phyloP scores from a whole-genome alignment of 2,888 invertebrate species.

The Diaprepes abbreviatus region DNA sequence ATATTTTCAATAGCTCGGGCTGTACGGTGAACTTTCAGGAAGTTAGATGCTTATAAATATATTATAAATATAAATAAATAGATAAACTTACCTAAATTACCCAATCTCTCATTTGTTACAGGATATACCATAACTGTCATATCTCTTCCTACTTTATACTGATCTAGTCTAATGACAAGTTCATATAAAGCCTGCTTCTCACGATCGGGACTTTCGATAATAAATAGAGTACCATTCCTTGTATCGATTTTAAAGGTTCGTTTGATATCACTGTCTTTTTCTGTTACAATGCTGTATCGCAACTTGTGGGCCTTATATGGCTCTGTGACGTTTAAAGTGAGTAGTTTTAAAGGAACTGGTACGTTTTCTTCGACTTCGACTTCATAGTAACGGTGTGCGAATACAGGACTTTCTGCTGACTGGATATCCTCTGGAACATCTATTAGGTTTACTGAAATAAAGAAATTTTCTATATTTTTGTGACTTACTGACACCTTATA shows the following conservation, averaged over 20 bases:
- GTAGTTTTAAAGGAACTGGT: slow-evolving; percentile 79
- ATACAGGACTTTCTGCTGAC: slow-evolving; percentile 63
- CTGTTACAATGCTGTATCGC: slow-evolving; percentile 75
- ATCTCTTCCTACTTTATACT: slow-evolving; percentile 74
- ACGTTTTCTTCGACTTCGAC: slow-evolving; percentile 87
- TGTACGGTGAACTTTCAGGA: too few species aligned
- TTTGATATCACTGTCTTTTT: slow-evolving; percentile 71
- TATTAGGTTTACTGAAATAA: slow-evolving; percentile 71
- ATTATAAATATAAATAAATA: too few species aligned
- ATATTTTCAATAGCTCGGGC: too few species aligned
- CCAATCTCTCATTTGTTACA: slow-evolving; percentile 78
- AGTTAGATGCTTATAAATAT: too few species aligned
- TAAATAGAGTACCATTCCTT: slow-evolving; percentile 81
- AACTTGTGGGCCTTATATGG: slow-evolving; percentile 75
- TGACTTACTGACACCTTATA: too few species aligned
- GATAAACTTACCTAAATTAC: slow-evolving; percentile 77
- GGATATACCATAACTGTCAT: slow-evolving; percentile 84
- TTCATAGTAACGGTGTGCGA: slow-evolving; percentile 77
- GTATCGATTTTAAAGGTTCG: slow-evolving; percentile 82
- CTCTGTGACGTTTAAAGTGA: slow-evolving; percentile 83
- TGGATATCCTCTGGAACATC: slow-evolving; percentile 74
- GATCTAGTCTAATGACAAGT: slow-evolving; percentile 71
- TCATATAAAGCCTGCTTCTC: slow-evolving; percentile 78
- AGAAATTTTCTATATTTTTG: too few species aligned
- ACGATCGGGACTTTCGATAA: slow-evolving; percentile 81